A percentile compares a stretch with the other conserved stretches of the same genome.
Conservation (phyloP, 2,113 vertebrate species). For the Ictalurus punctatus region DNA sequence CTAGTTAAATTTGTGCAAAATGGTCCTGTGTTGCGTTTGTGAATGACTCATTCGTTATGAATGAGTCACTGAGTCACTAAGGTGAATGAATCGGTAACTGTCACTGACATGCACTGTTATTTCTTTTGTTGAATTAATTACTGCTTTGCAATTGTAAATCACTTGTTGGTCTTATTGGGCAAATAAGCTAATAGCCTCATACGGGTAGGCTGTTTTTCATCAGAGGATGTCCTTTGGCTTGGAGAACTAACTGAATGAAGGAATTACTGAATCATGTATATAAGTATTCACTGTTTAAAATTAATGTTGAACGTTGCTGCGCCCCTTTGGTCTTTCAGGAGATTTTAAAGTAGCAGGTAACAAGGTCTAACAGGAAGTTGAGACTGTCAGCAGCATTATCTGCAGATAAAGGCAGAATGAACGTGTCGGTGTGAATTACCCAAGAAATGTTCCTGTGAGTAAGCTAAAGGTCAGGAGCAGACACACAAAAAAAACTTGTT, state of each 20-base stretch:
- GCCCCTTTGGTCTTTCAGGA: slow-evolving; percentile 16
- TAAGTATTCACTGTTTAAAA: slow-evolving; percentile 7
- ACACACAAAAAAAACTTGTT: slow-evolving; percentile 3
- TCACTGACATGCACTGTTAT: background rate
- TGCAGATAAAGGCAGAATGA: slow-evolving; percentile 33
- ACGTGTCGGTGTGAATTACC: slow-evolving; percentile 55
- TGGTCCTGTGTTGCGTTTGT: background rate
- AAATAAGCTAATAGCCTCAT: background rate
- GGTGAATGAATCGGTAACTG: background rate
- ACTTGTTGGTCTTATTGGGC: background rate
- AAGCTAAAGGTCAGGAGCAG: slow-evolving; percentile 65
- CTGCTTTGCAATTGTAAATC: background rate
- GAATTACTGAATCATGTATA: background rate
- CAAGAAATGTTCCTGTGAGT: slow-evolving; percentile 52
- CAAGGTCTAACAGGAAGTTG: slow-evolving; percentile 43
- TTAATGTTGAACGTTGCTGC: slow-evolving; percentile 17
- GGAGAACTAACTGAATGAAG: background rate
- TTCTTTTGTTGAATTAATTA: too few species aligned
- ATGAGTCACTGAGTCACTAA: background rate
- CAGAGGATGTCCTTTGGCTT: background rate
- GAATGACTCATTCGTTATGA: background rate
- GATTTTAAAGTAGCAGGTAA: slow-evolving; percentile 38
- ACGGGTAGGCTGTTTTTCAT: background rate
- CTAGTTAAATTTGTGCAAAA: background rate
- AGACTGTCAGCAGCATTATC: slow-evolving; percentile 49